These are phyloP conservation scores for Hoplodrina ambigua DNA, from an alignment of 2,888 invertebrate species.

Conservation along the genomic window DNA sequence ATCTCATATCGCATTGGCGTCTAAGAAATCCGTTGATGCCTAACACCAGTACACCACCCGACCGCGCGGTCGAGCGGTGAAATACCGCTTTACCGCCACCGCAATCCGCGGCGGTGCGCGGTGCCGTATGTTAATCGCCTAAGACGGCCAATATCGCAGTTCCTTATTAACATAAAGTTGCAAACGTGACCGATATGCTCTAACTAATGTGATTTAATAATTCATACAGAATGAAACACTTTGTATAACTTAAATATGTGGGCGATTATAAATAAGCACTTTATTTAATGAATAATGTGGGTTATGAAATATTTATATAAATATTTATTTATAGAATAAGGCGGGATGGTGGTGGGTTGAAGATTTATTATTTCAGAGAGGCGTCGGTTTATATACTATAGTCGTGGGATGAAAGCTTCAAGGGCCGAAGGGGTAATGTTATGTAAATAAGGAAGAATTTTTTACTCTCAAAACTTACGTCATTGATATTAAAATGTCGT, in stretches of 20 bases:
- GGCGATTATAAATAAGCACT: not conserved
- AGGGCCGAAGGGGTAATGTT: not conserved
- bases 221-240: not conserved
- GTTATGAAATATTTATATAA: not conserved
- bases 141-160: no score
- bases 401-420: not conserved
- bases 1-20: no score
- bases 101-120: no score
- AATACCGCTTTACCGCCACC: no score
- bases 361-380: slow-evolving; percentile 6
- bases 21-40: no score
- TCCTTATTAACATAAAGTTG: not conserved
- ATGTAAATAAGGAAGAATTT: slow-evolving; percentile 5
- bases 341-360: slow-evolving; percentile 1
- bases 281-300: not conserved
- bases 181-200: not conserved
- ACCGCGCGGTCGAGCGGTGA: no score
- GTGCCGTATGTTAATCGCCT: no score
- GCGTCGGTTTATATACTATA: not conserved
- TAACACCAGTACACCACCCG: no score
- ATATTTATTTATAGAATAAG: not conserved
- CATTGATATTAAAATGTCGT: not conserved
- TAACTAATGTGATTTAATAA: not conserved
- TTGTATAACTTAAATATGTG: not conserved
- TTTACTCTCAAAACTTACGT: slow-evolving; percentile 11